phyloP scores from a whole-genome alignment of 2,113 vertebrate genomes.

The Xiphias gladius region DNA sequence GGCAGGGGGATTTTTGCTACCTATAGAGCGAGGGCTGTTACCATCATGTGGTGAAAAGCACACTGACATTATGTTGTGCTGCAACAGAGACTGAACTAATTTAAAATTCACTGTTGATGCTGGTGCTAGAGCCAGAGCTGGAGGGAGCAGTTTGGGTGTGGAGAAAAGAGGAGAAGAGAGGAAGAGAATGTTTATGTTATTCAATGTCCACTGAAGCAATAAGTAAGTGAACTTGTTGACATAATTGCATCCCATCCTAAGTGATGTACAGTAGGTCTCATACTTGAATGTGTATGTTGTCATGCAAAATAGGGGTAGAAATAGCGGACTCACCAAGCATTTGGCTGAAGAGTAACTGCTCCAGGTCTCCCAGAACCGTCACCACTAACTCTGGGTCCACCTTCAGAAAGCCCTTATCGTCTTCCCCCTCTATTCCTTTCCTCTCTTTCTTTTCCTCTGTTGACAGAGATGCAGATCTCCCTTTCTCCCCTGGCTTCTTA shows the following conservation, averaged over 20 bases:
- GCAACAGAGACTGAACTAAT: constrained; percentile 64
- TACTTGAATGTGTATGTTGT: constrained; percentile 4
- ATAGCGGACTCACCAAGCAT: constrained; percentile 91
- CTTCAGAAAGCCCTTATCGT: constrained; percentile 93
- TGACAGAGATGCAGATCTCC: constrained; percentile 56
- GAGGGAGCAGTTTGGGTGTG: constrained; percentile 65
- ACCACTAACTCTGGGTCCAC: constrained; percentile 98
- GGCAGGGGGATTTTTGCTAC: constrained; percentile 1
- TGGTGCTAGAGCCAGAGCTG: constrained; percentile 42
- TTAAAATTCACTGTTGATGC: constrained; percentile 74
- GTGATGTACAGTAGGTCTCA: background rate
- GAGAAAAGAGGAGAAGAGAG: constrained; percentile 23
- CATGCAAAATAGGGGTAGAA: background rate
- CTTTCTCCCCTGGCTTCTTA: constrained; percentile 78
- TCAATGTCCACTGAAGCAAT: constrained; percentile 6
- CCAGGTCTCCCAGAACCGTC: constrained; percentile 96
- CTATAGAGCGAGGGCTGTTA: background rate
- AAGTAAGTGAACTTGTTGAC: constrained; percentile 1
- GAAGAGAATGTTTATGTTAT: constrained; percentile 3
- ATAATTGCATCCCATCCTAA: background rate
- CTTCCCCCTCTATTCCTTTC: constrained; percentile 71
- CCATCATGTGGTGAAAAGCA: constrained; percentile 22
- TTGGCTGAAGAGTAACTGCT: constrained; percentile 98
- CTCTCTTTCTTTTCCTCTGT: constrained; percentile 72
- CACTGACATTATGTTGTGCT: constrained; percentile 46